Evolutionary conservation across 2,113 vertebrate species (phyloP).

Genomic region (Ancistrus triradiatus): DNA sequence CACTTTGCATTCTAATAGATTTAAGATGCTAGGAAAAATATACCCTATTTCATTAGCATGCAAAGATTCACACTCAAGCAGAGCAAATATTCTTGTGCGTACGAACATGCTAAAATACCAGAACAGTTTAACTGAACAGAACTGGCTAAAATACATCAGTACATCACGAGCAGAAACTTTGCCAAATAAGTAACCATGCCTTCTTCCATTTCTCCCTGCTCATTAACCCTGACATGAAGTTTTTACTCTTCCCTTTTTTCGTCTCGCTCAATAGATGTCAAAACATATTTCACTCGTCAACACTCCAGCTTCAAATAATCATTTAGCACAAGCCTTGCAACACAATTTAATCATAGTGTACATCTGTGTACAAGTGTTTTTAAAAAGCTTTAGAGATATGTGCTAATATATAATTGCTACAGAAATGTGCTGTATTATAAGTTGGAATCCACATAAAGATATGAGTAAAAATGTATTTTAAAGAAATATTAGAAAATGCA

Average conservation of each 20-base stretch:
- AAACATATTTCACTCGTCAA: constrained; percentile 20
- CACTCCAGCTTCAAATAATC: constrained; percentile 14
- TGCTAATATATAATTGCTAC: too few species aligned
- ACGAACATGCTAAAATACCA: too few species aligned
- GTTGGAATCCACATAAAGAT: too few species aligned
- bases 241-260: constrained; percentile 25
- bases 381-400: too few species aligned
- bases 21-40: constrained; percentile 8
- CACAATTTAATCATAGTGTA: constrained; percentile 48
- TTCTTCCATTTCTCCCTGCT: constrained; percentile 40
- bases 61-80: too few species aligned
- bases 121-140: too few species aligned
- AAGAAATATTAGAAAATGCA: too few species aligned
- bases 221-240: constrained; percentile 37
- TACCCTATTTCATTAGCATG: background rate
- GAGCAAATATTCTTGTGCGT: too few species aligned
- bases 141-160: too few species aligned
- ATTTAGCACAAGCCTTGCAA: constrained; percentile 47
- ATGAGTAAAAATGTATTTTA: too few species aligned
- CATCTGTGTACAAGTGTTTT: background rate
- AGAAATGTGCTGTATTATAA: too few species aligned
- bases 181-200: constrained; percentile 26
- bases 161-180: too few species aligned
- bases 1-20: constrained; percentile 18
- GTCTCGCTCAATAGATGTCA: background rate